phyloP scores from a whole-genome alignment of 37 sponge, comb jelly and placozoan genomes.

The Hexactinellida sp. region DNA sequence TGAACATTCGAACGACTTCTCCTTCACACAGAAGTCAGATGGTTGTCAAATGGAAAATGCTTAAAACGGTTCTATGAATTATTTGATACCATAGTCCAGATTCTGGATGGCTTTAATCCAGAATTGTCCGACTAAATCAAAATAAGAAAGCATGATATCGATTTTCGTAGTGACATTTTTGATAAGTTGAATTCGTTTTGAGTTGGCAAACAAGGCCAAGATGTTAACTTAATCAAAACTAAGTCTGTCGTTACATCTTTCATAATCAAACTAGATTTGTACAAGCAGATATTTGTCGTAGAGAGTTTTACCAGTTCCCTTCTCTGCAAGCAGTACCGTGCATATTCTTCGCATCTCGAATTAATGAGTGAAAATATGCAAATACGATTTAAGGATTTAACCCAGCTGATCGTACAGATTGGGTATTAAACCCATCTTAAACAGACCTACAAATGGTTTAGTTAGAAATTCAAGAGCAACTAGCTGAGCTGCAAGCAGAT shows the following conservation, averaged over 20 bases:
- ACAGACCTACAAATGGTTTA: neutral
- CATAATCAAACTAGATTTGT: neutral
- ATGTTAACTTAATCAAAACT: neutral
- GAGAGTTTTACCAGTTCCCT: slow-evolving; percentile 13
- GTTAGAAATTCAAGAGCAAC: slow-evolving; percentile 12
- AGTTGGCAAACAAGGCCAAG: neutral
- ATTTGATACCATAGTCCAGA: slow-evolving; percentile 7
- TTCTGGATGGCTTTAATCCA: neutral
- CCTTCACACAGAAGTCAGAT: slow-evolving; percentile 13
- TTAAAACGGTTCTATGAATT: neutral
- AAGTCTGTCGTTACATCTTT: neutral
- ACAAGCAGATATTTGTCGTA: neutral
- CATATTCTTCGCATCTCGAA: slow-evolving; percentile 5
- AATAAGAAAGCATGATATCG: slow-evolving; percentile 12
- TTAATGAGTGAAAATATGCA: neutral
- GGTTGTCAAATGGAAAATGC: neutral
- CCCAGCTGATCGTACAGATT: slow-evolving; percentile 8
- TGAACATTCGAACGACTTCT: slow-evolving; percentile 15
- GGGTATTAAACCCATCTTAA: neutral
- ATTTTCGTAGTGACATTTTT: neutral
- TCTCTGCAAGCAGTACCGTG: slow-evolving; percentile 9
- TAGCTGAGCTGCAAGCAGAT: slow-evolving; percentile 15
- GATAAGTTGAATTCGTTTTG: slow-evolving; percentile 5
- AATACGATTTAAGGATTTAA: neutral
- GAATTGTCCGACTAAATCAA: neutral